Percentiles rank a stretch among this genome's conserved stretches.
Conservation (phyloP, 2,888 invertebrate species). For the Meiosimyza platycephala region DNA sequence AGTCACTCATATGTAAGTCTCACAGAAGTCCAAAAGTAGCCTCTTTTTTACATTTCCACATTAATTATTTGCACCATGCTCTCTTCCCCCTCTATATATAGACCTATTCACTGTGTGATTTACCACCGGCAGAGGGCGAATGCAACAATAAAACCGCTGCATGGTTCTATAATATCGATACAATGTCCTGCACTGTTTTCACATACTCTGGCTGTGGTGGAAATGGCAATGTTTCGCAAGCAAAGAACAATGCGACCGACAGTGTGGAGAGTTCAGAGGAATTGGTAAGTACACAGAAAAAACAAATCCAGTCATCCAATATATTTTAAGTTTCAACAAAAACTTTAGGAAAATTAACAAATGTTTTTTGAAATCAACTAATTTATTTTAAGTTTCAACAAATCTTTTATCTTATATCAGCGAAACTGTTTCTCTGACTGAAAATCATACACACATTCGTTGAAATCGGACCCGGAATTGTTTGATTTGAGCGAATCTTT, state of each 20-base stretch:
- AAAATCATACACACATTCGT: too few species aligned
- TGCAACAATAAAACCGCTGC: conserved; percentile 75
- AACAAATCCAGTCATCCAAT: too few species aligned
- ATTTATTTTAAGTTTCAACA: too few species aligned
- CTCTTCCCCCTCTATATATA: conserved; percentile 35
- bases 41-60: background rate
- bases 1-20: too few species aligned
- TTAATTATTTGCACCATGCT: background rate
- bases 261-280: conserved; percentile 79
- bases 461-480: too few species aligned
- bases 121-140: conserved; percentile 75
- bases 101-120: conserved; percentile 60
- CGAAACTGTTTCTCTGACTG: too few species aligned
- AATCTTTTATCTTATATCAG: too few species aligned
- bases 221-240: conserved; percentile 79
- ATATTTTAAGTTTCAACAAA: too few species aligned
- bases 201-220: conserved; percentile 79
- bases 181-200: conserved; percentile 73
- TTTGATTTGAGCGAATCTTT: too few species aligned
- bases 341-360: too few species aligned
- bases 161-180: conserved; percentile 79
- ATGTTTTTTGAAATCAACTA: too few species aligned
- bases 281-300: conserved; percentile 78
- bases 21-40: too few species aligned
- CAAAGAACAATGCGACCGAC: conserved; percentile 81